A percentile compares a stretch with the other conserved stretches of the same genome.
These are phyloP conservation scores for Anaspis maculata DNA, from an alignment of 2,888 invertebrate species.

Conservation along the genomic window DNA sequence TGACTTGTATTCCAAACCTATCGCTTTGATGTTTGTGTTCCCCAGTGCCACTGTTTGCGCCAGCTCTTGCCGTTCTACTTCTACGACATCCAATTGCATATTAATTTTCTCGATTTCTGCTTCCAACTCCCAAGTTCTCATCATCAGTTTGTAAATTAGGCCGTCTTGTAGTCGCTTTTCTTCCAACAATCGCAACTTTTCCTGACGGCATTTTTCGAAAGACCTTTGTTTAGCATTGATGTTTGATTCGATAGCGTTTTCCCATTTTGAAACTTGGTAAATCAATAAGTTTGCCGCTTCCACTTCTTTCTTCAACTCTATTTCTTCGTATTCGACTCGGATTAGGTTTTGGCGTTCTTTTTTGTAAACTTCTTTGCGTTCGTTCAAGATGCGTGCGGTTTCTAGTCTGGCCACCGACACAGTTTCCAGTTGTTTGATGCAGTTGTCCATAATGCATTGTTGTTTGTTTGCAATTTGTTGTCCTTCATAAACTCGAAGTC, in stretches of 20 bases:
- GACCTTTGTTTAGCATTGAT: conserved; percentile 55
- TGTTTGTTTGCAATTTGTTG: conserved; percentile 53
- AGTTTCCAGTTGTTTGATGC: conserved; percentile 46
- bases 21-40: conserved; percentile 63
- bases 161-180: conserved; percentile 50
- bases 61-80: conserved; percentile 51
- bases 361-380: conserved; percentile 44
- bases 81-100: conserved; percentile 58
- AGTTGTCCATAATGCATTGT: conserved; percentile 48
- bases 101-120: conserved; percentile 54
- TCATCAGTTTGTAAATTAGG: conserved; percentile 56
- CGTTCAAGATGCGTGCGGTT: conserved; percentile 45
- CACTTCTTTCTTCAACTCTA: conserved; percentile 49
- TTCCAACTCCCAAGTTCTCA: conserved; percentile 64
- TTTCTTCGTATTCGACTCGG: conserved; percentile 43
- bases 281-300: conserved; percentile 50
- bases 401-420: conserved; percentile 46
- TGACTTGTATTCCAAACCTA: conserved; percentile 61
- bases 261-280: conserved; percentile 53
- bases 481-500: conserved; percentile 51
- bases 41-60: conserved; percentile 56
- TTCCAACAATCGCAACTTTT: conserved; percentile 47
- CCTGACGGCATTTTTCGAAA: conserved; percentile 54
- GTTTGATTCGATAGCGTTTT: conserved; percentile 54
- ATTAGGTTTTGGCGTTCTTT: conserved; percentile 44